Evolutionary conservation across 2,888 invertebrate species (phyloP).

Genomic region (Chymomyza amoena): DNA sequence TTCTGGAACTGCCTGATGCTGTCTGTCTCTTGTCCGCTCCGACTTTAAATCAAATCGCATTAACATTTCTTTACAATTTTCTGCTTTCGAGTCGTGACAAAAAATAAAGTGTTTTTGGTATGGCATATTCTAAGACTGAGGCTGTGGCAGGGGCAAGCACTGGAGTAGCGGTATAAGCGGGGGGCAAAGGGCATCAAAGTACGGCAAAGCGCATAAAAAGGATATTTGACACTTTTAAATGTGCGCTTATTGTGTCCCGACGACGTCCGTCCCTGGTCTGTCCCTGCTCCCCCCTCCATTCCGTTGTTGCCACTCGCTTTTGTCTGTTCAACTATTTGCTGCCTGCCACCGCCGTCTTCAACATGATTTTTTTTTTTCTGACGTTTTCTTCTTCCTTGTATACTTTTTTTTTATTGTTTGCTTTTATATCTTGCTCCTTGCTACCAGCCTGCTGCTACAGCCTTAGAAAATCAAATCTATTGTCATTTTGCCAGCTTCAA

Average conservation of each 20-base stretch:
- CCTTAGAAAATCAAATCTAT: conserved; percentile 67
- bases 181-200: conserved; percentile 38
- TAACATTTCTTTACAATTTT: conserved; percentile 72
- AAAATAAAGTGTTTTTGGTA: conserved; percentile 54
- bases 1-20: neutral
- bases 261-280: conserved; percentile 14
- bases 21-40: conserved; percentile 36
- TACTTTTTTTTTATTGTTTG: conserved; percentile 59
- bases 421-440: conserved; percentile 60
- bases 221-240: conserved; percentile 74
- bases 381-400: conserved; percentile 31
- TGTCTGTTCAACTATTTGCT: conserved; percentile 65
- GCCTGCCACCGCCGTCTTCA: conserved; percentile 23
- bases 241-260: conserved; percentile 67
- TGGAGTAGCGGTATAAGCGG: neutral
- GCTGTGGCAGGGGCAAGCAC: neutral
- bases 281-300: neutral
- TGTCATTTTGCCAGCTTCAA: conserved; percentile 66
- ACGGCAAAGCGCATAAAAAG: conserved; percentile 65
- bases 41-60: conserved; percentile 73
- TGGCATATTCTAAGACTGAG: conserved; percentile 44
- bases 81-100: conserved; percentile 63
- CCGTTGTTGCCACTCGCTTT: conserved; percentile 37
- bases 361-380: neutral
- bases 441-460: conserved; percentile 43